phyloP scores from a whole-genome alignment of 2,113 vertebrate genomes.

The Athene noctua region DNA sequence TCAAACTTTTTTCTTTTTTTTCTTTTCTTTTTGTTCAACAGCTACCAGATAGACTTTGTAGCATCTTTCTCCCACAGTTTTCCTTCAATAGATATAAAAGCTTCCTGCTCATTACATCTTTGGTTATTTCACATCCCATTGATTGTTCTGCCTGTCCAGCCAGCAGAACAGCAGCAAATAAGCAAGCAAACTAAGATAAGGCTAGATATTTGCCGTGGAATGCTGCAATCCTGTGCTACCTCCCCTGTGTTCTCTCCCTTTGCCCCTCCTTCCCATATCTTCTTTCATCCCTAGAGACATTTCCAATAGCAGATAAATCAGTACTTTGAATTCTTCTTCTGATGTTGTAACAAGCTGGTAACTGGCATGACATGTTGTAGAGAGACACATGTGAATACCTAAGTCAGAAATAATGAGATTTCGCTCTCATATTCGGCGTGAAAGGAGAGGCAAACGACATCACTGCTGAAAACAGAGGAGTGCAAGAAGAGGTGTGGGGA shows the following conservation, averaged over 20 bases:
- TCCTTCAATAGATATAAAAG: not conserved
- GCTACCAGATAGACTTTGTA: not conserved
- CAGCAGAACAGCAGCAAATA: conserved; percentile 19
- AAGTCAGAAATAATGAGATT: conserved; percentile 76
- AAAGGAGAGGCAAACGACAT: conserved; percentile 44
- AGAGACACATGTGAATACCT: conserved; percentile 47
- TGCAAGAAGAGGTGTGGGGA: not conserved
- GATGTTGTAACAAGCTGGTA: conserved; percentile 68
- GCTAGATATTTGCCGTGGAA: not conserved
- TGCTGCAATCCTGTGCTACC: not conserved
- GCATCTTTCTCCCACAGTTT: not conserved
- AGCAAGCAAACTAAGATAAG: conserved; percentile 17
- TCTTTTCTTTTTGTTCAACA: conserved; percentile 1
- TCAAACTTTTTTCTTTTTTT: not conserved
- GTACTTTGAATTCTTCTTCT: conserved; percentile 60
- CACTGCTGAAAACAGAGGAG: not conserved
- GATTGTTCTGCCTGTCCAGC: conserved; percentile 8
- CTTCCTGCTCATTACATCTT: not conserved
- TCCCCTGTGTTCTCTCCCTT: not conserved
- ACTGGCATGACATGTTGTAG: conserved; percentile 49
- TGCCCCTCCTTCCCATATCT: not conserved
- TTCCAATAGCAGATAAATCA: conserved; percentile 64
- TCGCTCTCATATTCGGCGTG: conserved; percentile 54
- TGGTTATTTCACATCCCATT: conserved; percentile 12
- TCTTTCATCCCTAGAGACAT: conserved; percentile 30